Evolutionary conservation across 2,113 vertebrate species (phyloP), one percentile per base, ranked within the genome.

Genomic region (Chionomys nivalis): DNA sequence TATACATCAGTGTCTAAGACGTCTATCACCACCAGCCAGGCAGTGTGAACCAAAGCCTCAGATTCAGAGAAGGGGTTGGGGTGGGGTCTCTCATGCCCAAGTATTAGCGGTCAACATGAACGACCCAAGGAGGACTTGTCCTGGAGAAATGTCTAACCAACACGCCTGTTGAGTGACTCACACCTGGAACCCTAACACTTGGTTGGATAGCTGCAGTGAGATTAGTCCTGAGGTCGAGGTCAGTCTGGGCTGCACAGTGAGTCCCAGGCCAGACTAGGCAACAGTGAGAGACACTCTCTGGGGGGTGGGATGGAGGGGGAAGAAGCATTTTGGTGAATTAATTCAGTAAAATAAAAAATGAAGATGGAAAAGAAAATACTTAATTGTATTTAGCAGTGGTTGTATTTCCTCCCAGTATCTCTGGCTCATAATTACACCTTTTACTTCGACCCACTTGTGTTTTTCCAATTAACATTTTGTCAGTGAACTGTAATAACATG

Each of bases 381-480:
- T n/a, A 42, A 23, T 47, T 63, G 28, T 23, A 47, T 61, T 44
- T 14, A 11, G 33, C 44, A 65, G 8, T 72, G 23, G 61, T 44
- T 75, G 21, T 42, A 75, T 75, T 75, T 75, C 39, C 39, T 75
- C 72, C 72, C 39, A 82, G 47, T 13, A 42, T 44, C 47, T 61
- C n/a, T 33, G 52, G 47, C 47, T 39, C 11, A 21, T n/a, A 89
- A 76, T 24, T 89, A 44, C 3, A 52, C 63, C n/a, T 58, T 28
- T 81, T 52, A 81, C 65, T 91, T 23, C 33, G 77, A 82, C 49
- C 26, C 73, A 61, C 87, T 63, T 11, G 1, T 61, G 39, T 52
- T 83, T 93, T 90, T 93, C 63, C 78, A 72, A 73, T 83, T 96
- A 78, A 44, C 47, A 55, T 81, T 93, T 77, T 82, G n/a, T 83